phyloP scores from a whole-genome alignment of 2,888 invertebrate species.

The Lithophane socia region DNA sequence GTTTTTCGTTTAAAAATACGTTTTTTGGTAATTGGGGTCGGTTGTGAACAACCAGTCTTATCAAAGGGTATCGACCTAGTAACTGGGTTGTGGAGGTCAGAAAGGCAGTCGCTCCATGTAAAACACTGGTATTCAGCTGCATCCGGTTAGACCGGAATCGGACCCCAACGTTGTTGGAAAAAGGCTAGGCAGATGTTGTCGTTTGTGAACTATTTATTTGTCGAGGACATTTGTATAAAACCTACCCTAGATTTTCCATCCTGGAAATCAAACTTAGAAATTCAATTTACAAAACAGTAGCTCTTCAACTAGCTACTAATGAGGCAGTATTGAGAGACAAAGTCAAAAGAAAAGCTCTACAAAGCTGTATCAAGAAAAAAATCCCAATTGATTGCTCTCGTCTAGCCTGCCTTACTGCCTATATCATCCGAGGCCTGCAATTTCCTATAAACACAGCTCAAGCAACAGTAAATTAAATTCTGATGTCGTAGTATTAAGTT shows the following conservation, averaged over 20 bases:
- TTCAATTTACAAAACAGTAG: background rate
- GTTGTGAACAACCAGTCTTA: conserved; percentile 16
- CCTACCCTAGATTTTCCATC: background rate
- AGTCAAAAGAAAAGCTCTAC: background rate
- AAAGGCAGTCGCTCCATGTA: no score
- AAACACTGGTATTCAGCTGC: no score
- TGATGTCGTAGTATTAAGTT: conserved; percentile 82
- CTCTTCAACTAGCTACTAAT: background rate
- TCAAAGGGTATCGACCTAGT: no score
- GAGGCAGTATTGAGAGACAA: background rate
- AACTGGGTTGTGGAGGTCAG: no score
- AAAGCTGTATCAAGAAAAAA: conserved; percentile 8
- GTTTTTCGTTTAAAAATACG: conserved; percentile 77
- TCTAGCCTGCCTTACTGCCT: conserved; percentile 45
- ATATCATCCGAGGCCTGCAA: conserved; percentile 69
- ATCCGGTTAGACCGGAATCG: no score
- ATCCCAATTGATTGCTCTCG: conserved; percentile 30
- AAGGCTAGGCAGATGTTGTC: background rate
- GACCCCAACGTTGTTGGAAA: no score
- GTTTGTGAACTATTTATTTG: conserved; percentile 7
- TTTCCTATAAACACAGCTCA: conserved; percentile 79
- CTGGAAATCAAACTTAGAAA: background rate
- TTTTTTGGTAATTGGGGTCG: conserved; percentile 7
- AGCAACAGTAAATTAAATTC: conserved; percentile 82
- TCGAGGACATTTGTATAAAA: background rate